Evolutionary conservation across 2,113 vertebrate genomes (phyloP), one percentile per base, ranked within the genome.

Genomic region (Seriola rivoliana): DNA sequence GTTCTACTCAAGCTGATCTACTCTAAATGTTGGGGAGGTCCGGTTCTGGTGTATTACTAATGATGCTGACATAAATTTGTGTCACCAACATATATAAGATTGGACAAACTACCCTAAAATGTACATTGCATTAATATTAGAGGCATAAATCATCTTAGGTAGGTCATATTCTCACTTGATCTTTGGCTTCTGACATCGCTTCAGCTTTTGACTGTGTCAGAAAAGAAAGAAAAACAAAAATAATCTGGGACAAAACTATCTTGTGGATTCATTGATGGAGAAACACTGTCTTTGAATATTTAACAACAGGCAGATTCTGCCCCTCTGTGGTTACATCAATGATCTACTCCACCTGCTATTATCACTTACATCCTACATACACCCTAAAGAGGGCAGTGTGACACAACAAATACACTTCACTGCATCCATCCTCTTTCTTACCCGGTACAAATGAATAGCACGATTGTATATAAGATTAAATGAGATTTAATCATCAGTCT

Each of bases 341-440:
- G 12, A 42, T 23, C 19, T 44, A 3, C 29, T 60, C 17, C 42
- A 38, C 11, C 69, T n/a, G 9, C 40, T 32, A 0, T 10, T n/a
- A 14, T n/a, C 14, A 16, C 11, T 11, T 4, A 10, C 5, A 7
- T 59, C 38, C 46, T 2, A 3, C 34, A 48, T 19, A 0, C 12
- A n/a, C 76, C 86, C 91, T 78, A 4, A 9, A 91, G 92, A 75
- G 88, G 88, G 84, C 92, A 91, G 78, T 80, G 75, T 66, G 42
- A 87, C 78, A 86, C 81, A 68, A 86, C 72, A 84, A 85, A 91
- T 80, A 5, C 48, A 5, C 44, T 4, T 17, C 29, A n/a, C 21
- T 21, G 11, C 46, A 1, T 13, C 3, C 11, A 14, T 1, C 13
- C 6, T 19, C 3, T 3, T 11, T 78, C 58, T 19, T 32, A 9